Base-by-base conservation (phyloP, 2,113 vertebrate species). In the Urocolius indicus region DNA sequence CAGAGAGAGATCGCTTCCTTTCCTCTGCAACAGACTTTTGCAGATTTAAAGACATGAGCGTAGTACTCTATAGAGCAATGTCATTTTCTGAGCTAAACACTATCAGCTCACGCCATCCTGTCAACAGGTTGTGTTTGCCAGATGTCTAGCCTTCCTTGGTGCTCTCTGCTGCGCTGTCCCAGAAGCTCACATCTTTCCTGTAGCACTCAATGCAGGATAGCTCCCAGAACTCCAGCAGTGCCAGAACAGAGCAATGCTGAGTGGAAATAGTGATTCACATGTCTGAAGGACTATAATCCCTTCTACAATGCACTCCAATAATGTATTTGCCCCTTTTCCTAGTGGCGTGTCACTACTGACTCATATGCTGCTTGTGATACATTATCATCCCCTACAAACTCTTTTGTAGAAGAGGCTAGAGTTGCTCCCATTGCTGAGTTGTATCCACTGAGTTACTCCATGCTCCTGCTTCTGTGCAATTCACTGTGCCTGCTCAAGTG, bases 161-260 rank as follows among this genome's bases (percentile, higher is more conserved):
- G 45, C 52, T 75, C 38, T 80, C 55, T 5, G 9, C 41, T 46
- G 55, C 34, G 63, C 36, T 14, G 4, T 77, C 43, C 43, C 57
- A 38, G 38, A 48, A 72, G 43, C 63, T n/a, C 27, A 23, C 18
- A 8, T 38, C 77, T 72, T 30, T 43, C 57, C 73, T 29, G 26
- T 52, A 78, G 1, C 6, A 0, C 63, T 74, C 36, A 1, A 0
- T 6, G 24, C 27, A 57, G 62, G 46, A n/a, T 0, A 24, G 27
- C 41, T 72, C 16, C 29, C 52, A 21, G 23, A 36, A 34, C 30
- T 48, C 30, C 6, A 1, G 38, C 36, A 80, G 29, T 4, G 3
- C 71, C 10, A 6, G 68, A 22, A 55, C 26, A 61, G 19, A 41
- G 46, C 29, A 14, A 5, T 22, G 11, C 11, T 27, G 38, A 84